phyloP scores from a whole-genome alignment of 2,113 vertebrate species.

The Pandion haliaetus region DNA sequence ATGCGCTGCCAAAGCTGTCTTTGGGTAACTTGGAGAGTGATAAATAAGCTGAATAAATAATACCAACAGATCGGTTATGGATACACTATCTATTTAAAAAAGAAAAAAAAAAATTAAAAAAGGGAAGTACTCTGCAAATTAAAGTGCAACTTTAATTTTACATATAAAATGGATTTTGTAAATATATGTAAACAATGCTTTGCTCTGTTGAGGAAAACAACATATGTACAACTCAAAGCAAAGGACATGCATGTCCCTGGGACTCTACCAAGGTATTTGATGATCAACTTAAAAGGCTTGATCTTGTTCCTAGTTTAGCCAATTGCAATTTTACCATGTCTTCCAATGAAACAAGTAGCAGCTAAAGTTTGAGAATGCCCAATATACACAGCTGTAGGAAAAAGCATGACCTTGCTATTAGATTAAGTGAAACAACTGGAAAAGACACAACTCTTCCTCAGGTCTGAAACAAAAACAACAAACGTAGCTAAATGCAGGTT shows the following conservation, averaged over 20 bases:
- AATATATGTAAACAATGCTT: not conserved
- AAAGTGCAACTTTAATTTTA: not conserved
- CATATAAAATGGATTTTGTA: not conserved
- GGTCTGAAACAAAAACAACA: not conserved
- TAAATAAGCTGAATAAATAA: conserved; percentile 85
- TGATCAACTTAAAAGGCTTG: not conserved
- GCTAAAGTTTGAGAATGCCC: not conserved
- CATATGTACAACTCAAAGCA: not conserved
- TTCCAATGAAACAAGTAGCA: not conserved
- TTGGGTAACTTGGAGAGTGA: conserved; percentile 77
- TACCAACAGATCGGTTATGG: conserved; percentile 83
- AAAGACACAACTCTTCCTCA: not conserved
- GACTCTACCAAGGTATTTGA: not conserved
- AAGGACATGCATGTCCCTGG: not conserved
- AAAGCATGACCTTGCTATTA: not conserved
- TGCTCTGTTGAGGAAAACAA: not conserved
- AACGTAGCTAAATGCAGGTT: not conserved
- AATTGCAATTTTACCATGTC: not conserved
- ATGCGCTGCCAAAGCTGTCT: conserved; percentile 33
- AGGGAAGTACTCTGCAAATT: not conserved
- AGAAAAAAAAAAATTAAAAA: not conserved
- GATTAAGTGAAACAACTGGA: not conserved
- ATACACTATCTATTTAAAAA: conserved; percentile 73
- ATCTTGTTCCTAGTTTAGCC: not conserved
- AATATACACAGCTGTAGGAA: not conserved